Evolutionary conservation across 2,113 vertebrate species (phyloP).

Genomic region (Colius striatus): DNA sequence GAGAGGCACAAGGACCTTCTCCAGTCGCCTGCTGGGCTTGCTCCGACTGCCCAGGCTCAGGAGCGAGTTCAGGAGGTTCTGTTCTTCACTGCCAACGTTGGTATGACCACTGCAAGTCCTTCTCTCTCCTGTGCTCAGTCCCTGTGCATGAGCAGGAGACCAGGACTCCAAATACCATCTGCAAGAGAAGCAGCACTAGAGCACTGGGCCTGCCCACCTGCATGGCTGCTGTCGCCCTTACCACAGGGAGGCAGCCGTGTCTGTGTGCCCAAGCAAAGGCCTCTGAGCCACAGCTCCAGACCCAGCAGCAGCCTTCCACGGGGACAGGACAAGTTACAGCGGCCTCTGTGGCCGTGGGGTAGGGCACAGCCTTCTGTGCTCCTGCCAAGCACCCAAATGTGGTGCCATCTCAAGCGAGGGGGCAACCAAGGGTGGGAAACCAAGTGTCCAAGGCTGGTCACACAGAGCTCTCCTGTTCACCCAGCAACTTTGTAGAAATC

Average conservation of each 20-base stretch:
- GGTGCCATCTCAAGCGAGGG: background rate
- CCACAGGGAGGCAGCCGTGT: accelerated
- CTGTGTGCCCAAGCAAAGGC: background rate
- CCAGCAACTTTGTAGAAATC: background rate
- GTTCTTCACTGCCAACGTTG: background rate
- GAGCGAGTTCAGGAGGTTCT: background rate
- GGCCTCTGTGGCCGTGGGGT: accelerated
- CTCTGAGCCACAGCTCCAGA: background rate
- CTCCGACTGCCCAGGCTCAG: background rate
- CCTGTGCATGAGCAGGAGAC: background rate
- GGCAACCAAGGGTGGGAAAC: background rate
- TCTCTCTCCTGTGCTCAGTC: background rate
- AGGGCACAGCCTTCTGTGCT: background rate
- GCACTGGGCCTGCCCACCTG: background rate
- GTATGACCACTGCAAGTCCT: accelerated
- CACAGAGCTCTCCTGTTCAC: background rate
- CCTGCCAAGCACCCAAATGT: background rate
- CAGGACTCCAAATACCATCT: accelerated
- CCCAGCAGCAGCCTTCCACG: accelerated
- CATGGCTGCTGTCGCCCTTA: accelerated
- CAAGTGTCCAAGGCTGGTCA: background rate
- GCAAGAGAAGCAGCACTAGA: background rate
- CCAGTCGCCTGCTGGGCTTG: background rate
- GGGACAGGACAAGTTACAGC: background rate
- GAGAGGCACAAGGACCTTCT: accelerated